Base-by-base conservation (phyloP, 2,113 vertebrate genomes). In the Ptilorrhoa leucosticta region DNA sequence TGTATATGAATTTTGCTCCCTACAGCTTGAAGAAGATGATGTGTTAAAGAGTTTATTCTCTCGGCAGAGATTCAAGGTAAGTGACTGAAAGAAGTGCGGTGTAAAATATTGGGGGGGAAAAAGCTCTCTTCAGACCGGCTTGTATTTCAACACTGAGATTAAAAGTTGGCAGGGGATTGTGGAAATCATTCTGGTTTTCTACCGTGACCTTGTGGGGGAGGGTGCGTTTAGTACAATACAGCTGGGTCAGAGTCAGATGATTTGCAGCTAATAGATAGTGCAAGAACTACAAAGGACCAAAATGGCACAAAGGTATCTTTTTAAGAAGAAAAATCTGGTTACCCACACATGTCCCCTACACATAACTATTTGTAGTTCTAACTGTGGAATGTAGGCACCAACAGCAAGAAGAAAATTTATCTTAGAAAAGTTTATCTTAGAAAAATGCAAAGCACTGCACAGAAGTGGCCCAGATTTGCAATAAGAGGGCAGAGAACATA, bases 1-100 rank as follows among this genome's bases (percentile, higher is more conserved):
- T 65, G 9, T 76, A 10, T 23, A 28, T 35, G 30, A 61, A 20
- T 66, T 87, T 90, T 64, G 24, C 22, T 93, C 33, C 33, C 33
- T 79, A 21, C 47, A 96, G 86, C 24, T 83, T 90, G 65, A 86
- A 90, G 61, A n/a, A 94, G 64, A 78, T 81, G 31, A 93, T 83
- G 60, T 56, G 26, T 78, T 97, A 73, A 96, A 54, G 51, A 42
- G 11, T 71, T 83, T 53, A 53, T 86, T 94, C 47, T 68, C 60
- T 87, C 84, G 56, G 53, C 51, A 40, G 83, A 90, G 20, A 26
- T 87, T 39, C 39, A 60, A 91, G 81, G 82, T 83, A 91, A 82
- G 82, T 50, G 30, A 7, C 35, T 80, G n/a, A 71, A 73, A 87
- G 54, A 80, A 94, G 24, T 42, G 28, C 33, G 76, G 31, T 75